Conservation (phyloP, 2,888 invertebrate species). For the Julus scanicus region DNA sequence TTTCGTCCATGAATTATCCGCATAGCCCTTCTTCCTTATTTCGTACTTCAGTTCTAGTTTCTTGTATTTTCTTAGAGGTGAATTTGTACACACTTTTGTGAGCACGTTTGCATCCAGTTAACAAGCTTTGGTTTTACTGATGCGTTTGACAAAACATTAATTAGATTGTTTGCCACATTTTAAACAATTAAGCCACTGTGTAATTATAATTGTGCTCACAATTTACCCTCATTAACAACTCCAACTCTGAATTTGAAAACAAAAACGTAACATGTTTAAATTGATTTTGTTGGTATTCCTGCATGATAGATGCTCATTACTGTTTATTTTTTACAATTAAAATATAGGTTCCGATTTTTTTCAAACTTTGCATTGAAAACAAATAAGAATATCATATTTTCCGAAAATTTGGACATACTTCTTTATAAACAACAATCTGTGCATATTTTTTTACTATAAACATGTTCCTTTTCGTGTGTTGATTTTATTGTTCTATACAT, state of each 20-base stretch:
- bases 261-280: neutral
- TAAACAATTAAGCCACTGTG: neutral
- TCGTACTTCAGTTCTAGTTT: neutral
- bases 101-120: neutral
- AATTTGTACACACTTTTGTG: neutral
- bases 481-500: too few relatives aligned
- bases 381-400: too few relatives aligned
- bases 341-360: neutral
- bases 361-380: too few relatives aligned
- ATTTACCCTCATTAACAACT: neutral
- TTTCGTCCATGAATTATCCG: constrained; percentile 51
- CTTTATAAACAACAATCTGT: too few relatives aligned
- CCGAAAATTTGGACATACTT: too few relatives aligned
- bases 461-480: too few relatives aligned
- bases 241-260: neutral
- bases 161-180: neutral
- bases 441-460: too few relatives aligned
- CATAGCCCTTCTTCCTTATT: neutral
- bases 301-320: neutral
- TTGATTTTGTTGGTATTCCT: neutral
- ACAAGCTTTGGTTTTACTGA: neutral
- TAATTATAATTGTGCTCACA: neutral
- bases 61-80: neutral
- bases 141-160: neutral
- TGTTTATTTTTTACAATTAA: neutral